Evolutionary conservation across 2,888 invertebrate species (phyloP).

Genomic region (Yponomeuta malinellus): DNA sequence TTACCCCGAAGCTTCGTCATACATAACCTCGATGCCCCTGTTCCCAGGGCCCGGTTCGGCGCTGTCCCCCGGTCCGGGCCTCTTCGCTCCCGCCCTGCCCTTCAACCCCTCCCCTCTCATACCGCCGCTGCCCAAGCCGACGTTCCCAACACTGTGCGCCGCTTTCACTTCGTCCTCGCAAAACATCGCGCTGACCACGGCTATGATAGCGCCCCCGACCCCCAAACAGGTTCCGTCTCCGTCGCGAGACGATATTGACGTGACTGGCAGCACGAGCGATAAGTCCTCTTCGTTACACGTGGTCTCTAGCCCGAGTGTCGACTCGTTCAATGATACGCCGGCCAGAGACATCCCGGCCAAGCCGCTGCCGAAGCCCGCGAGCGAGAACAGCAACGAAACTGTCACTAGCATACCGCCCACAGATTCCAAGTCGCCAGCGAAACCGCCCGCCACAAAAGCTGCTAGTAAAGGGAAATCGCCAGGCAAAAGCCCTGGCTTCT

Average conservation of each 20-base stretch:
- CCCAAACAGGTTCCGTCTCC: conserved; percentile 58
- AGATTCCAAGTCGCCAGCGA: conserved; percentile 48
- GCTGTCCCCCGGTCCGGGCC: conserved; percentile 32
- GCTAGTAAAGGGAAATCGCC: conserved; percentile 78
- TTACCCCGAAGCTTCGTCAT: conserved; percentile 38
- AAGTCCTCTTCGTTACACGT: conserved; percentile 39
- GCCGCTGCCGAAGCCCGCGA: conserved; percentile 3
- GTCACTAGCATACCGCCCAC: conserved; percentile 24
- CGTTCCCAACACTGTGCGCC: conserved; percentile 80
- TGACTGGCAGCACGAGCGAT: conserved; percentile 19
- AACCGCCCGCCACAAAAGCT: conserved; percentile 74
- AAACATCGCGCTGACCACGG: conserved; percentile 87
- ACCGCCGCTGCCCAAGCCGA: conserved; percentile 80
- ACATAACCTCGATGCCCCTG: no score
- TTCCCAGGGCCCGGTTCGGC: conserved; percentile 28
- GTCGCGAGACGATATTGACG: conserved; percentile 26
- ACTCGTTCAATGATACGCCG: conserved; percentile 47
- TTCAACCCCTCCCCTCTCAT: conserved; percentile 74
- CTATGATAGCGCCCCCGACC: conserved; percentile 82
- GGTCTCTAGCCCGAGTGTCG: conserved; percentile 56
- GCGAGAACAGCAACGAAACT: not conserved
- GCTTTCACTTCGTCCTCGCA: conserved; percentile 89
- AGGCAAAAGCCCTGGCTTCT: conserved; percentile 81
- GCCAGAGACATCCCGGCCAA: not conserved
- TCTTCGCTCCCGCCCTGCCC: conserved; percentile 74